These are phyloP conservation scores for Myripristis murdjan DNA, from an alignment of 2,797 vertebrate species.

Conservation along the genomic window DNA sequence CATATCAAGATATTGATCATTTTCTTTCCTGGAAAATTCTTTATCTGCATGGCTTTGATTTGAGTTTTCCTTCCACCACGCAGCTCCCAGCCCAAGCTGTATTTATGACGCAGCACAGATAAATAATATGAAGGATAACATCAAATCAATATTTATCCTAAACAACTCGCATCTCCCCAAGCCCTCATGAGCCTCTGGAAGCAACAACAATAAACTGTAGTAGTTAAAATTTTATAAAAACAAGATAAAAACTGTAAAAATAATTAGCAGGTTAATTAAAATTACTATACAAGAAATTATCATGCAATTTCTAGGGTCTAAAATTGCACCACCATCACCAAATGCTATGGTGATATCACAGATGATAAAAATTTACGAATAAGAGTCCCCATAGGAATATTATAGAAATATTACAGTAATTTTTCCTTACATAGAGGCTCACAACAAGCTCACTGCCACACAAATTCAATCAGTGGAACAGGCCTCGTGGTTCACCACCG, in stretches of 20 bases:
- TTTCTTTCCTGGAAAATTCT: too few species aligned
- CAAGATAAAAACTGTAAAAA: constrained; percentile 7
- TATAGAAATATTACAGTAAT: constrained; percentile 16
- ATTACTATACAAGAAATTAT: too few species aligned
- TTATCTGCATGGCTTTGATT: too few species aligned
- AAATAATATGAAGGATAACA: constrained; percentile 25
- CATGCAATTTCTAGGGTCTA: background rate
- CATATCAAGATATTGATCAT: too few species aligned
- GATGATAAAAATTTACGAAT: background rate
- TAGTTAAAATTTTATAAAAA: too few species aligned
- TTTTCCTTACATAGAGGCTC: background rate
- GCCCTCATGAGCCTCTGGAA: background rate
- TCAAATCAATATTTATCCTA: constrained; percentile 20
- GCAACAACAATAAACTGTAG: background rate
- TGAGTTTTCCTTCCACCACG: too few species aligned
- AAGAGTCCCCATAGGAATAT: background rate
- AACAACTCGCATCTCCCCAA: too few species aligned
- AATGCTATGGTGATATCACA: background rate
- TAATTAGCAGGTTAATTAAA: too few species aligned
- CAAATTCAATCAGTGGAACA: constrained; percentile 35
- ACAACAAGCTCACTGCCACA: background rate
- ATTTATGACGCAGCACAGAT: constrained; percentile 19
- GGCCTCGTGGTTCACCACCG: background rate
- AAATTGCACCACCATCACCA: constrained; percentile 1
- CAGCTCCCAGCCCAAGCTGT: too few species aligned